Evolutionary conservation across 2,113 vertebrate genomes (phyloP).

Genomic region (Pristiophorus japonicus): DNA sequence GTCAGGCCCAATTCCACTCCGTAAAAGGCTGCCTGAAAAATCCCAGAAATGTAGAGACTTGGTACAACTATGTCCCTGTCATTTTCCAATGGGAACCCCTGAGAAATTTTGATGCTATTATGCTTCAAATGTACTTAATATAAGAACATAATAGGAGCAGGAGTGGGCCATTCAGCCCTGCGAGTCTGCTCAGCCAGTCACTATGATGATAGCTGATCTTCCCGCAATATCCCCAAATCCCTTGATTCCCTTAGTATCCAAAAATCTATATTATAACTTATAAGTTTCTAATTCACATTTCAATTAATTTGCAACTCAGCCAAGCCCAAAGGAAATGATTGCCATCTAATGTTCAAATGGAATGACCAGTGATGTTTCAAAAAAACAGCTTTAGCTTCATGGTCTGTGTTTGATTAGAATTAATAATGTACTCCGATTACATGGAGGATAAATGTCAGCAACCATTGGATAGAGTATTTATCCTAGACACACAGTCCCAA

Average conservation of each 20-base stretch:
- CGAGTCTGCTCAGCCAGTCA: too few relatives aligned
- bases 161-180: too few relatives aligned
- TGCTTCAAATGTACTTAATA: background rate
- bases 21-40: too few relatives aligned
- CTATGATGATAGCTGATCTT: too few relatives aligned
- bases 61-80: too few relatives aligned
- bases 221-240: too few relatives aligned
- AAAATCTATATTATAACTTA: background rate
- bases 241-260: too few relatives aligned
- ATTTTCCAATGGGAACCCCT: too few relatives aligned
- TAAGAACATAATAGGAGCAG: too few relatives aligned
- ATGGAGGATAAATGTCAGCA: background rate
- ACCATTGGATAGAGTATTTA: background rate
- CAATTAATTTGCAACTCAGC: background rate
- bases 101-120: background rate
- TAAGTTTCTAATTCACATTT: background rate
- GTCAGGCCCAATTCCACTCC: too few relatives aligned
- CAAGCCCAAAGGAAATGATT: background rate
- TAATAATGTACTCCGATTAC: background rate
- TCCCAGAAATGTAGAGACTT: too few relatives aligned
- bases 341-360: background rate
- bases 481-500: background rate
- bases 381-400: background rate
- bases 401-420: background rate
- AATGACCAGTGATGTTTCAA: background rate